These are phyloP conservation scores for Thaumatotibia leucotreta DNA, from an alignment of 1,140 invertebrate genomes.

Conservation along the genomic window DNA sequence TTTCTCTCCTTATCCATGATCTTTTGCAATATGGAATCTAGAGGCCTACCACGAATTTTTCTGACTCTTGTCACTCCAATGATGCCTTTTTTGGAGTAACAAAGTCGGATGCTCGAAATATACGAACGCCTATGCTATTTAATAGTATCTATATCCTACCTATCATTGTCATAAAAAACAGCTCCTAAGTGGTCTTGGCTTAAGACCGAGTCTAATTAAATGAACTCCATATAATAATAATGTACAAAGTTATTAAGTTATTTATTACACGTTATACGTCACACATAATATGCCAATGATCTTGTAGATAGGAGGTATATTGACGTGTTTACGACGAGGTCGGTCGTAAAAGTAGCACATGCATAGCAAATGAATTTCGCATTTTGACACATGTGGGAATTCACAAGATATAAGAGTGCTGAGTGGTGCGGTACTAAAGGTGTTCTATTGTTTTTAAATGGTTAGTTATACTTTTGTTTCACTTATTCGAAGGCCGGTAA, in stretches of 20 bases:
- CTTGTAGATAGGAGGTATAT: background rate
- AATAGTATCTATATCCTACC: too few relatives aligned
- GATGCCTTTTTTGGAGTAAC: too few relatives aligned
- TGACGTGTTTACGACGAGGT: background rate
- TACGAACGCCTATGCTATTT: too few relatives aligned
- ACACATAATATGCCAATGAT: background rate
- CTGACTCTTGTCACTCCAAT: too few relatives aligned
- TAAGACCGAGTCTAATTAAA: too few relatives aligned
- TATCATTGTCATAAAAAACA: too few relatives aligned
- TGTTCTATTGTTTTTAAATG: background rate
- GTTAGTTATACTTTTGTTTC: background rate
- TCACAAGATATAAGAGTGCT: background rate
- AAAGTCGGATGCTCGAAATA: too few relatives aligned
- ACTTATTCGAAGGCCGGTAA: background rate
- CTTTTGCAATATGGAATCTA: too few relatives aligned
- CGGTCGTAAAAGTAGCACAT: background rate
- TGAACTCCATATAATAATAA: too few relatives aligned
- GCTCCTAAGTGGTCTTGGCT: too few relatives aligned
- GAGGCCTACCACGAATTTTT: too few relatives aligned
- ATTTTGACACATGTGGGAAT: conserved; percentile 4
- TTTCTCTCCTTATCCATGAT: too few relatives aligned
- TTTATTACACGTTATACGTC: background rate
- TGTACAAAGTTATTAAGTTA: background rate
- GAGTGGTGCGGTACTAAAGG: background rate
- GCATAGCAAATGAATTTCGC: conserved; percentile 1